Conservation (phyloP, 2,113 vertebrate species). For the Pholis gunnellus region DNA sequence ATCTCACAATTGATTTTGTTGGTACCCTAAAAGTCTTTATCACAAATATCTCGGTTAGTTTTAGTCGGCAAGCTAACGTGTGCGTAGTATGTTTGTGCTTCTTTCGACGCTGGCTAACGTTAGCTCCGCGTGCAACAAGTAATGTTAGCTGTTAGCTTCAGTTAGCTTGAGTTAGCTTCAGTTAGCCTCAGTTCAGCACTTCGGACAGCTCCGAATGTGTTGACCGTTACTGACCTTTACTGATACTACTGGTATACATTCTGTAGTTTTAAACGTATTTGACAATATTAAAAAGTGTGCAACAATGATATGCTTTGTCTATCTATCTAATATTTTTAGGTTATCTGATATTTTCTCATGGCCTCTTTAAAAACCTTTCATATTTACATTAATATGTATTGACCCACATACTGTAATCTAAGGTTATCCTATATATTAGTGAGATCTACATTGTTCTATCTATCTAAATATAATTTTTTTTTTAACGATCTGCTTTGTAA, state of each 20-base stretch:
- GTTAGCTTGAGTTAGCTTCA: slow-evolving; percentile 47
- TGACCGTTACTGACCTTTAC: not conserved
- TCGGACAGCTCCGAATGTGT: slow-evolving; percentile 58
- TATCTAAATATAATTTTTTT: not conserved
- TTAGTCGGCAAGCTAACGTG: too few relatives aligned
- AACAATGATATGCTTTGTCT: not conserved
- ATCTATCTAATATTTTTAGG: not conserved
- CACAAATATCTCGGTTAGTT: not conserved
- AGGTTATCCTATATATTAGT: not conserved
- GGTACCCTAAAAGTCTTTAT: not conserved
- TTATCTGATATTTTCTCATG: not conserved
- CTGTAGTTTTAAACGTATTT: not conserved
- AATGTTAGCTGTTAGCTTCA: slow-evolving; percentile 18
- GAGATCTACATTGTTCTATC: not conserved
- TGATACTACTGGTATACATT: not conserved
- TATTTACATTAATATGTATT: not conserved
- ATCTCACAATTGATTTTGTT: fast-evolving
- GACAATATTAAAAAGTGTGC: not conserved
- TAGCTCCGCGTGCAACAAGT: slow-evolving; percentile 66
- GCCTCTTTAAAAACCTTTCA: not conserved
- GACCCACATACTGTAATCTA: not conserved
- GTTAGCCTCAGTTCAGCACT: slow-evolving; percentile 61
- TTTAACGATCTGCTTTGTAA: slow-evolving; percentile 54
- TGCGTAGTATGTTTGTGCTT: not conserved
- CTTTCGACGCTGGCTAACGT: not conserved